Evolutionary conservation across 2,888 invertebrate genomes (phyloP).

Genomic region (Cataglyphis livida): DNA sequence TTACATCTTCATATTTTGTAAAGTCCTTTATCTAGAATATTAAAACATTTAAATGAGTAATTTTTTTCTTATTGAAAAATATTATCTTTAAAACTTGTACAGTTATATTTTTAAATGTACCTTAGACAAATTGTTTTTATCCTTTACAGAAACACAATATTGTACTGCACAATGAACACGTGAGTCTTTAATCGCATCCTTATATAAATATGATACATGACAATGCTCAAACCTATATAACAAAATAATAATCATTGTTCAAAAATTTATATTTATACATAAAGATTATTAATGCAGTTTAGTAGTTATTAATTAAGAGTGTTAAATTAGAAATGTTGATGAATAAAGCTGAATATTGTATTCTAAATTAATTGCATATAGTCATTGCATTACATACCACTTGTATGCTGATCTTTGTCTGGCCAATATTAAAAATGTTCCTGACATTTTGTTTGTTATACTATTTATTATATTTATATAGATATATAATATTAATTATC

Average conservation of each 20-base stretch:
- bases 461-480: neutral
- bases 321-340: neutral
- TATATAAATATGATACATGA: neutral
- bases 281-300: neutral
- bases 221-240: constrained; percentile 16
- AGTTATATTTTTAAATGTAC: neutral
- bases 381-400: constrained; percentile 19
- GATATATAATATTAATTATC: no score
- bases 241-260: neutral
- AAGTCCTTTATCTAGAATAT: constrained; percentile 14
- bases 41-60: neutral
- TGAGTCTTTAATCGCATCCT: neutral
- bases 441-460: constrained; percentile 3
- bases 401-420: constrained; percentile 1
- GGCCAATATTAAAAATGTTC: neutral
- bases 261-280: neutral
- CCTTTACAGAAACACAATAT: constrained; percentile 27
- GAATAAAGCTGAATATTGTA: neutral
- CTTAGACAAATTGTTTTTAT: constrained; percentile 1
- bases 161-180: neutral
- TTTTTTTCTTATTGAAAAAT: constrained; percentile 1
- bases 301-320: neutral
- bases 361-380: neutral
- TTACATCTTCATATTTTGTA: neutral
- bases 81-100: neutral